Base-by-base conservation (phyloP, 1,140 invertebrate genomes). In the Atta cephalotes region DNA sequence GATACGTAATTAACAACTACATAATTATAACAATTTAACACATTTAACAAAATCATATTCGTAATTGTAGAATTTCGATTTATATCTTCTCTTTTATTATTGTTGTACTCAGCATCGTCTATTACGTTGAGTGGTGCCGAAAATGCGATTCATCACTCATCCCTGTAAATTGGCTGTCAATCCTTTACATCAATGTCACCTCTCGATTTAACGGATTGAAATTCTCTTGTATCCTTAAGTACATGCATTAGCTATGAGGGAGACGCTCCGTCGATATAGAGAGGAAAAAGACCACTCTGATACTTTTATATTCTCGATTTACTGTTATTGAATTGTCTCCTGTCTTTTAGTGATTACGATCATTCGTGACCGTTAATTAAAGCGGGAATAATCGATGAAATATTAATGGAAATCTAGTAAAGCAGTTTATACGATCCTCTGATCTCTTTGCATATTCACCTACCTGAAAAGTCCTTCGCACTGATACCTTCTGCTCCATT, bases 61-160 rank as follows among this genome's bases (percentile, higher is more conserved):
- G 9, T 21, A 77, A 77, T 49, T 16, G 62, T 21, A 25, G 16
- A 49, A 76, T 63, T 84, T 18, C 18, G 16, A 71, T 71, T 51
- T 58, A 62, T 49, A 72, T 49, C 21, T 82, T 66, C 39, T 45
- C 39, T 45, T 82, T 62, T 76, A 74, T 62, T 2, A 31, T 56
- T 70, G 49, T 58, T 81, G 35, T 60, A 60, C 51, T 76, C 58
- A 45, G 35, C 12, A 56, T 81, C 65, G 14, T 76, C 25, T 21
- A 14, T 74, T 7, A 16, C 16, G 6, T 9, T 79, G 51, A 68
- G 35, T 68, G 35, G 18, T 62, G 18, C 25, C 14, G 39, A 51
- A 76, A 82, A 74, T 74, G 28, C 35, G 16, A 76, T 76, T 84
- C 56, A 76, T 84, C 80, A 63, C 25, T 84, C 80, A 62, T 31